Evolutionary conservation across 2,888 invertebrate species (phyloP).

Genomic region (Archips xylosteana): DNA sequence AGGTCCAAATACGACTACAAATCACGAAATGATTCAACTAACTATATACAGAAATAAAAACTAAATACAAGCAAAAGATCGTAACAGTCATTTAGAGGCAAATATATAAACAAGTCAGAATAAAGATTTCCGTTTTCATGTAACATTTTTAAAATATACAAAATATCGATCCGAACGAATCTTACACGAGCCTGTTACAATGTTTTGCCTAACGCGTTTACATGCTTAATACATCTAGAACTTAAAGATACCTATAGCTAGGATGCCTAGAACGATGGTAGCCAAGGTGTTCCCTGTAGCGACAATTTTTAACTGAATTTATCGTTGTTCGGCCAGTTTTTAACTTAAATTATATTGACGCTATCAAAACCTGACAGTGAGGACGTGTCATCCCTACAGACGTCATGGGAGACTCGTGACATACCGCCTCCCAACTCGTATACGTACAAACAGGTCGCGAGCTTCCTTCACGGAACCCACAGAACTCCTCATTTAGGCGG

Average conservation of each 20-base stretch:
- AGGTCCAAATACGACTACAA: constrained; percentile 62
- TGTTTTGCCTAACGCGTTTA: constrained; percentile 48
- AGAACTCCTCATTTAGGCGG: neutral
- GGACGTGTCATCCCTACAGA: neutral
- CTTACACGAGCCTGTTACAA: constrained; percentile 48
- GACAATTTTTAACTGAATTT: neutral
- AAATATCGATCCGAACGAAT: constrained; percentile 39
- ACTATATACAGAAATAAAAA: constrained; percentile 53
- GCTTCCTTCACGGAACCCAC: neutral
- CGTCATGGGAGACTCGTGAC: neutral
- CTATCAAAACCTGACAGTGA: neutral
- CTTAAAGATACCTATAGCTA: constrained; percentile 38
- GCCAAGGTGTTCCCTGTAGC: constrained; percentile 11
- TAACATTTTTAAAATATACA: constrained; percentile 47
- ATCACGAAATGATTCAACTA: constrained; percentile 47
- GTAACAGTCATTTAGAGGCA: constrained; percentile 49
- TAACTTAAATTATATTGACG: neutral
- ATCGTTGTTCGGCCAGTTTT: neutral
- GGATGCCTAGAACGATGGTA: constrained; percentile 40
- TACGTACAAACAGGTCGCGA: constrained; percentile 1
- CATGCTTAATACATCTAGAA: constrained; percentile 39
- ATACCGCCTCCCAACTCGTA: neutral
- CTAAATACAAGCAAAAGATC: constrained; percentile 55
- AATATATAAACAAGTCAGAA: constrained; percentile 43
- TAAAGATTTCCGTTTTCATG: constrained; percentile 31